Evolutionary conservation across 2,888 invertebrate species (phyloP), one percentile per base, ranked within the genome.

Genomic region (Xanthostigma xanthostigma): DNA sequence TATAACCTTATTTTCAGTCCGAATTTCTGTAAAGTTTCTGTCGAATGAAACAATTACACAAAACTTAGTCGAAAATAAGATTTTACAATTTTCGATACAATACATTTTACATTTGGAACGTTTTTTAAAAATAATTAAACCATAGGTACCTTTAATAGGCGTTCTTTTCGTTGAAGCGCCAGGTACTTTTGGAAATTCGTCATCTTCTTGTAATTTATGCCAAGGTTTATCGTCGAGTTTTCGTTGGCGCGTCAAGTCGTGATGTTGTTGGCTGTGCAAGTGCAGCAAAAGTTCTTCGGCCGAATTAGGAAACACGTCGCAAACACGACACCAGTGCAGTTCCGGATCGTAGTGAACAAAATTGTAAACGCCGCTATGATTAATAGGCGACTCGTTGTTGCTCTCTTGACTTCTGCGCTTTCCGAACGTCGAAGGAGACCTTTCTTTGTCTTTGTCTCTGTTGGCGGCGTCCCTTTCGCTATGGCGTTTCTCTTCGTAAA

Each of bases 261-360:
- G 80, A 69, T 91, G 91, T 37, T 81, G 80, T 52, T 78, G 75
- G 46, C 80, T 77, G 63, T 90, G 90, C 56, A 90, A 74, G 71
- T 91, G 91, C 64, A 82, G 81, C 56, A 91, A 69, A 64, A 84
- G 86, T 64, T 88, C 87, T 64, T 88, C 87, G 45, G 89, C 89
- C 2, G 88, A 86, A 60, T 84, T 79, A 35, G 90, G 90, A 65
- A 91, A 91, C 58, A 84, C 82, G 64, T 87, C 82, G 68, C 91
- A 91, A 44, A 81, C 77, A 48, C 87, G 76, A 64, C 90, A 91
- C 91, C 91, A 91, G 64, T 90, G 89, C 75, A 87, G 81, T 69
- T 89, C 89, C 0, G 89, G 87, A 67, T 91, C 90, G 62, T 87
- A 90, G 68, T 87, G 85, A 46, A 86, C 80, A 60, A 83, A 85